Evolutionary conservation across 2,888 invertebrate species (phyloP).

Genomic region (Lithodes maja): DNA sequence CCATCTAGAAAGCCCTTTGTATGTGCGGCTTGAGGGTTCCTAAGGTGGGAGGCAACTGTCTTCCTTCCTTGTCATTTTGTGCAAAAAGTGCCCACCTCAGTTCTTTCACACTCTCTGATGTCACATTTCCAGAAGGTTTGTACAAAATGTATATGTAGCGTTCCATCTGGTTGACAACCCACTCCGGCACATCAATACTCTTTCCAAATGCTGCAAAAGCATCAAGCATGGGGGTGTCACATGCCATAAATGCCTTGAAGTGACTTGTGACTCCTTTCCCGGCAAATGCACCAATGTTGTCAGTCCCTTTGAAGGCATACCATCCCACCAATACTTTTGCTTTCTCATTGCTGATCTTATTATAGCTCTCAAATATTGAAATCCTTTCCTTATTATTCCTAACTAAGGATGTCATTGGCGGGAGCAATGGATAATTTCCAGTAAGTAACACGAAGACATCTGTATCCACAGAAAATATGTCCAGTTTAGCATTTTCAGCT

Average conservation of each 20-base stretch:
- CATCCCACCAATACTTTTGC: not conserved
- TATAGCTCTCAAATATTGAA: slow-evolving; percentile 3
- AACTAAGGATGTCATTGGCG: not conserved
- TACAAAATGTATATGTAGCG: not conserved
- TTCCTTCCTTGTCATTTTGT: slow-evolving; percentile 14
- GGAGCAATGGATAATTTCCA: slow-evolving; percentile 3
- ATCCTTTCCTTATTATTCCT: slow-evolving; percentile 2
- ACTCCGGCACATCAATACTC: not conserved
- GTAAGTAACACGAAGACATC: slow-evolving; percentile 24
- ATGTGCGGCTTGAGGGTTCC: slow-evolving; percentile 20
- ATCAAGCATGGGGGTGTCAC: not conserved
- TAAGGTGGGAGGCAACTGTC: slow-evolving; percentile 6
- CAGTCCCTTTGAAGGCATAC: slow-evolving; percentile 28
- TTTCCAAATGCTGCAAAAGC: slow-evolving; percentile 8
- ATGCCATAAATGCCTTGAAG: slow-evolving; percentile 19
- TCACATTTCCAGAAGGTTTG: slow-evolving; percentile 4
- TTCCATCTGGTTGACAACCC: slow-evolving; percentile 12
- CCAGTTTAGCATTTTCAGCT: not conserved
- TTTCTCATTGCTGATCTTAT: not conserved
- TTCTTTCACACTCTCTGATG: not conserved
- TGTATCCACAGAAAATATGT: slow-evolving; percentile 24
- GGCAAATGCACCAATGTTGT: slow-evolving; percentile 36
- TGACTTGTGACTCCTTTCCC: slow-evolving; percentile 23
- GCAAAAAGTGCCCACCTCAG: slow-evolving; percentile 22
- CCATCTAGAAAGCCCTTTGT: not conserved